Evolutionary conservation across 2,888 invertebrate species (phyloP), one percentile per base, ranked within the genome.

Genomic region (Drosophila multiciliata): DNA sequence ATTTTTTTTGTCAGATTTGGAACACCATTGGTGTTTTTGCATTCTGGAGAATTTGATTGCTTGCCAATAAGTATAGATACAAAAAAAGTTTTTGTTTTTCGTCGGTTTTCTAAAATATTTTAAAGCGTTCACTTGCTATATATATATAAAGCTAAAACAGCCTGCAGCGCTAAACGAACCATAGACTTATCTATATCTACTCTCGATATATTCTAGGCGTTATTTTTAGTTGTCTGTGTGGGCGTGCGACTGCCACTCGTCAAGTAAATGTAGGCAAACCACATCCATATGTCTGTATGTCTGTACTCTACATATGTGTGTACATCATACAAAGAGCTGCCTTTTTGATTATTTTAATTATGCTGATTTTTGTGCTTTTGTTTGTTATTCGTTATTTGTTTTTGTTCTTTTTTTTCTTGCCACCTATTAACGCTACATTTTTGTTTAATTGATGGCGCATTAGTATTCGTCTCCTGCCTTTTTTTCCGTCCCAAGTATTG

Each of bases 371-470:
- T 23, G 42, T 26, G 42, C 54, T 48, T 50, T 50, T 55, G 38
- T 63, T 70, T 63, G 61, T 55, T 59, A 11, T 33, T 61, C 65
- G 64, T 63, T 48, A 35, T 23, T 29, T 49, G 26, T 36, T 50
- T 50, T 66, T 66, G 53, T 45, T 59, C 45, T 23, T 54, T 58
- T 54, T 58, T 63, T 63, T 66, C 67, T 58, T 61, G 62, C 65
- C 48, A 36, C 53, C 86, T 77, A 75, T 84, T 89, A 89, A 82
- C 80, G 90, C 86, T 63, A 88, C 73, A 90, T 88, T 83, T 85
- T 88, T 82, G 75, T 83, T 88, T 85, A 85, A 90, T 85, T 85
- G 85, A 83, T 85, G 85, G 88, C 90, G 90, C 90, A 85, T 77
- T 78, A 55, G 50, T 33, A 29, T 52, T n/a, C 38, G 36, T 61